phyloP scores from a whole-genome alignment of 2,113 vertebrate species.

The Perognathus longimembris region DNA sequence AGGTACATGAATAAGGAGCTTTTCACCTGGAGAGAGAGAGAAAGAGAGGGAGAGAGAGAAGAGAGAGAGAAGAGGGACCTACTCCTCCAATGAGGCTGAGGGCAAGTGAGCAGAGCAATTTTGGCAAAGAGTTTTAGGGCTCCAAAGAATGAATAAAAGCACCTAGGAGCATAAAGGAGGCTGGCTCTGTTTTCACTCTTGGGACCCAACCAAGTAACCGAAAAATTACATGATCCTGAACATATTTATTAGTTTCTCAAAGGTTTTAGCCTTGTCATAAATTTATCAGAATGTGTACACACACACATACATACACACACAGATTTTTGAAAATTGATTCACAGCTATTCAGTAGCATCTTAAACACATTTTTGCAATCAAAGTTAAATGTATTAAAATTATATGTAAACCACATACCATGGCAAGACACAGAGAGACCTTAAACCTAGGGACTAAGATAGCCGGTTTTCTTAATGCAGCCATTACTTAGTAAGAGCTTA shows the following conservation, averaged over 20 bases:
- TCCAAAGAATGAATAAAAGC: neutral
- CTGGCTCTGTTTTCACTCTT: neutral
- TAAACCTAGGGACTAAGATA: neutral
- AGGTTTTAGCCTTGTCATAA: neutral
- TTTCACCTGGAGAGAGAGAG: neutral
- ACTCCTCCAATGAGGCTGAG: neutral
- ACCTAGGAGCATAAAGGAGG: neutral
- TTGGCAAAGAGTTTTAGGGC: neutral
- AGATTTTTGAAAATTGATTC: neutral
- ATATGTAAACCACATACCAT: neutral
- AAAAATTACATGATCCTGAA: neutral
- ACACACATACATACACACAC: too few species aligned
- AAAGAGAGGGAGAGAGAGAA: too few species aligned
- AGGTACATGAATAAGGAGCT: fast-evolving
- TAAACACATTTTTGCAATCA: conserved; percentile 39
- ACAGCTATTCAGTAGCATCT: conserved; percentile 9
- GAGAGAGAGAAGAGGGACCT: neutral
- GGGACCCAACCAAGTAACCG: neutral
- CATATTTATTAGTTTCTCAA: neutral
- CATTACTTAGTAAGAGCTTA: neutral
- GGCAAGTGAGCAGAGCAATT: neutral
- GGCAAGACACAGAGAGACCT: neutral
- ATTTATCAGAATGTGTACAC: neutral
- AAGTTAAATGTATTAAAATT: conserved; percentile 53
- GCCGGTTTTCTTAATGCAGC: neutral